Percentiles rank a stretch among this genome's conserved stretches.
Conservation (phyloP, 2,797 vertebrate species). For the Argya squamiceps region DNA sequence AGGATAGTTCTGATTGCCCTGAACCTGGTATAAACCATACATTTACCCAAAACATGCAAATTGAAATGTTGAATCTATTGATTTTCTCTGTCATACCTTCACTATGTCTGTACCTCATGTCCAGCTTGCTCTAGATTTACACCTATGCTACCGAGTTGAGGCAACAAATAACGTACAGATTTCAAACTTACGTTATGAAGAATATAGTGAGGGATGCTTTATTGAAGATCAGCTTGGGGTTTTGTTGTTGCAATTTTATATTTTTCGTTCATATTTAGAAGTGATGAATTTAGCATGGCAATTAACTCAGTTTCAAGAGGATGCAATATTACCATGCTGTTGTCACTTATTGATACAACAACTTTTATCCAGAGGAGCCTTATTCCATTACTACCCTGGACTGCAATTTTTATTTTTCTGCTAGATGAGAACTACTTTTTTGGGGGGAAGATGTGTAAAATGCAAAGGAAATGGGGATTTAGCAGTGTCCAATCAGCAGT, state of each 20-base stretch:
- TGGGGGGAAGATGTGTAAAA: background rate
- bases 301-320: slow-evolving; percentile 5
- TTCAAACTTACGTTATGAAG: background rate
- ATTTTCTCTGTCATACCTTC: background rate
- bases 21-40: background rate
- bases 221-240: background rate
- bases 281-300: background rate
- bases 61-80: background rate
- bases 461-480: slow-evolving; percentile 57
- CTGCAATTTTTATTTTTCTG: slow-evolving; percentile 9
- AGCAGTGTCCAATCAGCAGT: slow-evolving; percentile 56
- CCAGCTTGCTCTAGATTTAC: background rate
- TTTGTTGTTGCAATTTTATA: background rate
- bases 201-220: background rate
- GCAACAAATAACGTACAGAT: background rate
- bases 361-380: background rate
- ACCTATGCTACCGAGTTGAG: background rate
- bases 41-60: background rate
- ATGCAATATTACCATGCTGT: background rate
- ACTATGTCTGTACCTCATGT: background rate
- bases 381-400: background rate
- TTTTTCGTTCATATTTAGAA: background rate
- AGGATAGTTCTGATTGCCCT: background rate
- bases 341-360: background rate
- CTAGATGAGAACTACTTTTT: slow-evolving; percentile 16